phyloP scores from a whole-genome alignment of 2,797 vertebrate genomes.

The Sebastiscus tertius region DNA sequence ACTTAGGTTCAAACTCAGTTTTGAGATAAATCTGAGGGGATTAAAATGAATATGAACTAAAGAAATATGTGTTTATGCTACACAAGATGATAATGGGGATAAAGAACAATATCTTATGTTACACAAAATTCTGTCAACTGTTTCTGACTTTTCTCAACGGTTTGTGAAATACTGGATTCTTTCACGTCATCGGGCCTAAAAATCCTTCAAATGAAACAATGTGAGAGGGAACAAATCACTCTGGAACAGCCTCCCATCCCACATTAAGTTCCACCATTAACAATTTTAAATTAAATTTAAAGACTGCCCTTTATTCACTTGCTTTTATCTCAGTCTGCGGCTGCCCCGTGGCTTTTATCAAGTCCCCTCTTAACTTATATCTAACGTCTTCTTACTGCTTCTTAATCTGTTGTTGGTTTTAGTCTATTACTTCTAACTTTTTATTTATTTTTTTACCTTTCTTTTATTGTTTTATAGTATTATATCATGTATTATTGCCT shows the following conservation, averaged over 20 bases:
- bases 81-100: background rate
- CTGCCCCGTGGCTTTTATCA: no score
- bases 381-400: no score
- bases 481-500: no score
- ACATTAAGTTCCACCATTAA: no score
- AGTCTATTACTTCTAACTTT: background rate
- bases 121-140: background rate
- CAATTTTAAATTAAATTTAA: no score
- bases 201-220: background rate
- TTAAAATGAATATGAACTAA: background rate
- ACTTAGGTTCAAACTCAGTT: background rate
- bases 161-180: background rate
- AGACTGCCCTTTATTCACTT: no score
- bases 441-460: no score
- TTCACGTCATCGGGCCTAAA: background rate
- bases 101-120: background rate
- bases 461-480: no score
- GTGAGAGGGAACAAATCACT: background rate
- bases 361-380: no score
- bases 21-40: background rate
- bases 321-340: no score
- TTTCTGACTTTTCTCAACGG: background rate
- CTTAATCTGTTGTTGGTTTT: background rate
- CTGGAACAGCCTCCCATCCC: no score
- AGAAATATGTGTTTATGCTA: background rate